Evolutionary conservation across 2,797 vertebrate species (phyloP), one percentile per base, ranked within the genome.

Genomic region (Sebastiscus tertius): DNA sequence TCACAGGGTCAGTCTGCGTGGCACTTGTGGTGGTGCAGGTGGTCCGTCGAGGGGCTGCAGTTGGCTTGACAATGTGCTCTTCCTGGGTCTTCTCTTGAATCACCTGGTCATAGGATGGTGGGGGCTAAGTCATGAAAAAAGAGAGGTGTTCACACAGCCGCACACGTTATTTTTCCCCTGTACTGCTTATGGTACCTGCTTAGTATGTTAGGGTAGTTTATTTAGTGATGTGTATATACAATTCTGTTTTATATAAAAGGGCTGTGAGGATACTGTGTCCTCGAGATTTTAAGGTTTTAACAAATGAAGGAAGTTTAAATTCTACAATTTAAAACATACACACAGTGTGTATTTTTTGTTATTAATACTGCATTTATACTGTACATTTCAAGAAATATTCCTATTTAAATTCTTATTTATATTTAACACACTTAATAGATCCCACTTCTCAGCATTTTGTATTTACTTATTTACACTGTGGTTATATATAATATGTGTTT

Each of bases 41-140:
- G 33, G 74, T 70, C 74, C 81, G 89, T 65, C 96, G 96, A 72
- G 96, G 95, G 79, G 96, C 89, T 59, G 96, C 95, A 75, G 95
- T 96, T 72, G 97, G 96, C 75, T 93, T 94, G 68, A 94, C 89
- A 31, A 91, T 91, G 87, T 96, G 96, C 56, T 97, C 93, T 91
- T 97, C 93, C 94, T 95, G 94, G 83, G 95, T 97, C 92, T 98
- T 99, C 94, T 99, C 97, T 94, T 97, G 96, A 92, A 99, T 97
- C 93, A 98, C 98, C 95, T 99, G 98, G 81, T 99, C 97, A 83
- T 98, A 99, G 20, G 97, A 97, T 20, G 97, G 98, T 18, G 98
- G 98, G 84, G 94, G 96, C 97, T 97, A 87, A 87, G 94, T 94
- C 89, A 93, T 89, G 85, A 92, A 84, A 84, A 94, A 82, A 89